Evolutionary conservation across 2,888 invertebrate species (phyloP).

Genomic region (Lymantria dispar): DNA sequence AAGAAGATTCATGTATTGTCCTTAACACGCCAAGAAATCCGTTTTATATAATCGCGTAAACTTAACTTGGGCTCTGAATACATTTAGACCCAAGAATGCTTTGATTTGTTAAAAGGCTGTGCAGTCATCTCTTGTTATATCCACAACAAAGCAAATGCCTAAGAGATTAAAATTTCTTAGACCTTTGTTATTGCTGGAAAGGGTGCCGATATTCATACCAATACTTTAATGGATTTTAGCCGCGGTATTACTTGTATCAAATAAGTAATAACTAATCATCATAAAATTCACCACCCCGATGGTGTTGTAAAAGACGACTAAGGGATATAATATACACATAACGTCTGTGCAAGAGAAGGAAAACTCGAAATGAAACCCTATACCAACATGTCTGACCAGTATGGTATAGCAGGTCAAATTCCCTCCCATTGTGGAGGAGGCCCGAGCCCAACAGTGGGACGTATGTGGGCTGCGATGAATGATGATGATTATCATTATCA

Average conservation of each 20-base stretch:
- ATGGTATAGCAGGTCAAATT: too few relatives aligned
- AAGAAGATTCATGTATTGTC: too few relatives aligned
- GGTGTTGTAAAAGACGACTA: too few relatives aligned
- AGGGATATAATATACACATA: too few relatives aligned
- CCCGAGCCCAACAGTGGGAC: too few relatives aligned
- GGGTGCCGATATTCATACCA: background rate
- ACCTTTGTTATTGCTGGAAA: conserved; percentile 1
- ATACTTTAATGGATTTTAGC: background rate
- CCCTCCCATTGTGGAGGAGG: too few relatives aligned
- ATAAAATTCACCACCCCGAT: too few relatives aligned
- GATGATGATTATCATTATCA: background rate
- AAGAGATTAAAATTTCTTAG: conserved; percentile 21
- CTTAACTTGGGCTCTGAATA: background rate
- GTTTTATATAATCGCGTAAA: background rate
- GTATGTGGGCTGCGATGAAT: too few relatives aligned
- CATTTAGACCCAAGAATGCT: conserved; percentile 13
- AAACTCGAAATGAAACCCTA: too few relatives aligned
- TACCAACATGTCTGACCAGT: too few relatives aligned
- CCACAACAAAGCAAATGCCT: conserved; percentile 20
- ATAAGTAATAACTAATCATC: too few relatives aligned
- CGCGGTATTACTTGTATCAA: background rate
- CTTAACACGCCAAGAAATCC: background rate
- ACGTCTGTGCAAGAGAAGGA: too few relatives aligned
- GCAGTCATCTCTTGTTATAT: conserved; percentile 13
- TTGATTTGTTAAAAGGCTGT: conserved; percentile 8